Percentiles rank a stretch among this genome's conserved stretches.
phyloP scores from a whole-genome alignment of 1,140 invertebrate genomes.

The Drosophila pseudoananassae region DNA sequence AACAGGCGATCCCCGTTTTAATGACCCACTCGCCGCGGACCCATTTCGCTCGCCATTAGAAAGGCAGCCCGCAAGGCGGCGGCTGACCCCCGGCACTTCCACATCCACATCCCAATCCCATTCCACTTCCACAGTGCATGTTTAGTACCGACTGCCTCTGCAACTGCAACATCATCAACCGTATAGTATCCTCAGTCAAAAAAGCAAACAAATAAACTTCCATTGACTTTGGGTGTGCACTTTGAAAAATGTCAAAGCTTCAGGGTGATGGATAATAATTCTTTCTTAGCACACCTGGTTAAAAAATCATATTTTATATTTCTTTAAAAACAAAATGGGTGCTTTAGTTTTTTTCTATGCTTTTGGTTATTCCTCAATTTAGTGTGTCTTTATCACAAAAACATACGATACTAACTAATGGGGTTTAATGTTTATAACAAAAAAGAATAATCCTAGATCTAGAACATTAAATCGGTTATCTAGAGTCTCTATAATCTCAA shows the following conservation, averaged over 20 bases:
- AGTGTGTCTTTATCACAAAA: no score
- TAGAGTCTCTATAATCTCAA: no score
- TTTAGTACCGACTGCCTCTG: conserved; percentile 27
- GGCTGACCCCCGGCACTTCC: conserved; percentile 71
- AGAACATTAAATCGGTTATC: no score
- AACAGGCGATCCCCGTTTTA: conserved; percentile 51
- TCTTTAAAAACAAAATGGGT: no score
- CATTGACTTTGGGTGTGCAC: conserved; percentile 19
- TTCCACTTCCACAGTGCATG: conserved; percentile 6
- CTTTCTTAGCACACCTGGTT: no score
- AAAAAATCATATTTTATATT: no score
- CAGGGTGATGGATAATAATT: no score
- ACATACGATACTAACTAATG: no score
- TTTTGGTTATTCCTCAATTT: no score
- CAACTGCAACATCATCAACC: conserved; percentile 39
- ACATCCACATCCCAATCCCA: conserved; percentile 20
- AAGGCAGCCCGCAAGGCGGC: conserved; percentile 75
- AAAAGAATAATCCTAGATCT: no score
- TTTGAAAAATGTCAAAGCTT: neutral
- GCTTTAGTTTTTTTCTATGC: no score
- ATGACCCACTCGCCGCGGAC: conserved; percentile 57
- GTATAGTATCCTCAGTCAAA: conserved; percentile 25
- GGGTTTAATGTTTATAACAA: no score
- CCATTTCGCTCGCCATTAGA: conserved; percentile 74
- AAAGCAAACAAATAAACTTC: conserved; percentile 28